Evolutionary conservation across 2,888 invertebrate genomes (phyloP).

Genomic region (Rhopalosiphum nymphaeae): DNA sequence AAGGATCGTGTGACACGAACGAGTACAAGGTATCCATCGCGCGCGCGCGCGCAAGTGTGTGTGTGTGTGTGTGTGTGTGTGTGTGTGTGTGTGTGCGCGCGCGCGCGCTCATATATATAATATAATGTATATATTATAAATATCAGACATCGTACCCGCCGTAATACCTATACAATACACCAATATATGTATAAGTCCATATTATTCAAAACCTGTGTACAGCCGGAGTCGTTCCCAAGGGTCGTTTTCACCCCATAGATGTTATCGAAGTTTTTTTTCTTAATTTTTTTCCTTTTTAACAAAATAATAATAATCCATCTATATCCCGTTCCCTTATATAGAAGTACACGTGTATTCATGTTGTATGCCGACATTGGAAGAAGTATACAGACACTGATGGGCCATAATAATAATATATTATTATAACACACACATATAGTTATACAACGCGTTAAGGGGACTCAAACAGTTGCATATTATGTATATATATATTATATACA

Average conservation of each 20-base stretch:
- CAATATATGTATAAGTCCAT: not conserved
- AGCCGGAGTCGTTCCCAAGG: slow-evolving; percentile 51
- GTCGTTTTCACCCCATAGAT: slow-evolving; percentile 44
- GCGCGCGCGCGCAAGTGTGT: not conserved
- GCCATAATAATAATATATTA: slow-evolving; percentile 23
- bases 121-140: slow-evolving; percentile 17
- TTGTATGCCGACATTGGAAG: not conserved
- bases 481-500: not conserved
- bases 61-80: not conserved
- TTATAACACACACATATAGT: not conserved
- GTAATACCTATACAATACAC: not conserved
- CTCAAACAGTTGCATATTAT: not conserved
- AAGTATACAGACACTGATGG: not conserved
- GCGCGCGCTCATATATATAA: not conserved
- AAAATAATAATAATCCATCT: slow-evolving; percentile 32
- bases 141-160: not conserved
- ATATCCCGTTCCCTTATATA: slow-evolving; percentile 16
- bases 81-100: not conserved
- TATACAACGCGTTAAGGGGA: not conserved
- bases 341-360: slow-evolving; percentile 9
- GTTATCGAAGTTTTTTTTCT: not conserved
- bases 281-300: not conserved
- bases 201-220: slow-evolving; percentile 16
- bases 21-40: not conserved
- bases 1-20: slow-evolving; percentile 40